A percentile compares a stretch with the other conserved stretches of the same genome.
phyloP scores from a whole-genome alignment of 2,113 vertebrate genomes.

The Bubo bubo region DNA sequence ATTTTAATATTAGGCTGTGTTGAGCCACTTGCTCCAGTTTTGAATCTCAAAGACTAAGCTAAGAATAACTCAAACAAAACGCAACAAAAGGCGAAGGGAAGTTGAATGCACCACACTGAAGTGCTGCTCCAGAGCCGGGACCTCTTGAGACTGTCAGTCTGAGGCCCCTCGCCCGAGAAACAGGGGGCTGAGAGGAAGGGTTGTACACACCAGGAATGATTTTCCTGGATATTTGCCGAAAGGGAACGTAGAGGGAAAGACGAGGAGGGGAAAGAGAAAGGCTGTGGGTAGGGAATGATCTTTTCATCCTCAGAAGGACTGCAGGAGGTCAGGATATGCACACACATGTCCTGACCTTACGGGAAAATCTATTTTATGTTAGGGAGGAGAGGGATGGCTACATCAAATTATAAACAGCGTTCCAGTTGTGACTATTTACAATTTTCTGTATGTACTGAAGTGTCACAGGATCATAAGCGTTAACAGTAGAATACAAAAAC shows the following conservation, averaged over 20 bases:
- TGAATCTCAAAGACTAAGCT: background rate
- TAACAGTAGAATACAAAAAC: background rate
- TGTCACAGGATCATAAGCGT: background rate
- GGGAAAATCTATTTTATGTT: background rate
- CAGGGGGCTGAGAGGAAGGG: fast-evolving
- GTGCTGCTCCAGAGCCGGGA: background rate
- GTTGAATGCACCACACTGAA: background rate
- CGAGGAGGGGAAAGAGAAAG: background rate
- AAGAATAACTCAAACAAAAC: background rate
- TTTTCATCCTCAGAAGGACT: background rate
- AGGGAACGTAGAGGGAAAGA: background rate
- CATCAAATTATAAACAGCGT: background rate
- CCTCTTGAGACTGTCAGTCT: background rate
- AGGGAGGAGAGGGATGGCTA: background rate
- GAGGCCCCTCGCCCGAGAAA: background rate
- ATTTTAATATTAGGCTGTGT: background rate
- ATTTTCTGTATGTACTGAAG: background rate
- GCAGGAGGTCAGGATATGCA: background rate
- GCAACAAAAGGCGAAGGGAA: background rate
- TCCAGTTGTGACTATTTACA: background rate
- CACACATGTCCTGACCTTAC: background rate
- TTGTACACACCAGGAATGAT: background rate
- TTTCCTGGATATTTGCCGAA: background rate
- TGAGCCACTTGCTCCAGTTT: background rate
- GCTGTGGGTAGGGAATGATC: background rate